phyloP scores from a whole-genome alignment of 2,888 invertebrate species.

The Stegana nigrithorax region DNA sequence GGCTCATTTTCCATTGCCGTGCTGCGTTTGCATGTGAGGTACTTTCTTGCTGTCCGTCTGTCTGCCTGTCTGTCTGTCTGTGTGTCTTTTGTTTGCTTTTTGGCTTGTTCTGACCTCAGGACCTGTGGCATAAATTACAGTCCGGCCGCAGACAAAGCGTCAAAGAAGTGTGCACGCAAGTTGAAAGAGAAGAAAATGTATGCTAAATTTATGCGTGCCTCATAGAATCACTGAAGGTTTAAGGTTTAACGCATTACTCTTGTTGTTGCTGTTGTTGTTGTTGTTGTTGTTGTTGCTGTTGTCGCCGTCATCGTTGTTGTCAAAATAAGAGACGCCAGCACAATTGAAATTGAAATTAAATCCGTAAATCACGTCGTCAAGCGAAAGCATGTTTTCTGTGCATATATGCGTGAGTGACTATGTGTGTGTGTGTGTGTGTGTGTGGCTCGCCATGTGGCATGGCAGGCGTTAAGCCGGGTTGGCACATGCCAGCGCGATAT shows the following conservation, averaged over 20 bases:
- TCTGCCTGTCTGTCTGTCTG: slow-evolving; percentile 17
- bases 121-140: slow-evolving; percentile 14
- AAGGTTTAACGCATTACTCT: no score
- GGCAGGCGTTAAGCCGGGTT: slow-evolving; percentile 10
- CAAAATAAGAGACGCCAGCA: background rate
- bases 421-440: background rate
- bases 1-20: no score
- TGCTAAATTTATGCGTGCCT: slow-evolving; percentile 18
- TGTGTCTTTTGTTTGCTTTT: background rate
- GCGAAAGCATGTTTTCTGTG: background rate
- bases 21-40: no score
- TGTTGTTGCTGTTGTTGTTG: no score
- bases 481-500: no score
- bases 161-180: no score
- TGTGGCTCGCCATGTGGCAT: slow-evolving; percentile 14
- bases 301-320: no score
- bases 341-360: slow-evolving; percentile 18
- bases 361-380: slow-evolving; percentile 6
- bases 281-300: no score
- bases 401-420: background rate
- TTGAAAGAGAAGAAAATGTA: slow-evolving; percentile 6
- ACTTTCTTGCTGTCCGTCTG: slow-evolving; percentile 7
- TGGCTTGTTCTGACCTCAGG: slow-evolving; percentile 19
- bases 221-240: background rate
- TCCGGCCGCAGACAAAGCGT: no score